These are phyloP conservation scores for Cassiopea andromeda DNA, from an alignment of 30 jellyfish, hydroid and myxozoan genomes.

Conservation along the genomic window DNA sequence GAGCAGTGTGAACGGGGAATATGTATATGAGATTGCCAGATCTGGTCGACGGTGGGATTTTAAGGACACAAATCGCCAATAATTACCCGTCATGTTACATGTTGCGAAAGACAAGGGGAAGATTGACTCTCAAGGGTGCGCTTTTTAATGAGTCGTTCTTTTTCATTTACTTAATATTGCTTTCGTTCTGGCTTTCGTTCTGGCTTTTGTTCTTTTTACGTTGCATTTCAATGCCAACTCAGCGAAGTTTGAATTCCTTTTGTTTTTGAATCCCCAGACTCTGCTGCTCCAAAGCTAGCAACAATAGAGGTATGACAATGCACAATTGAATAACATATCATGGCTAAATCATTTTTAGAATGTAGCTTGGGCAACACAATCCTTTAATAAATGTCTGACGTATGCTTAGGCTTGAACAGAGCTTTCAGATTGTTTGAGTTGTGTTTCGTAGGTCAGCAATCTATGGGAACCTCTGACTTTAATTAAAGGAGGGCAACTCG, in stretches of 20 bases:
- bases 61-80: no score
- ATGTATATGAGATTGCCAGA: no score
- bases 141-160: no score
- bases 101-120: no score
- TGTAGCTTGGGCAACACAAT: neutral
- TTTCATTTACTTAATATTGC: neutral
- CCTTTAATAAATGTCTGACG: neutral
- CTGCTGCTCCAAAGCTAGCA: constrained; percentile 18
- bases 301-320: neutral
- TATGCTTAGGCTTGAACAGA: neutral
- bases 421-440: no score
- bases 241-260: neutral
- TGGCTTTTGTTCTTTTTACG: neutral
- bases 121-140: no score
- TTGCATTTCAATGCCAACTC: neutral
- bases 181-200: neutral
- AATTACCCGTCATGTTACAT: no score
- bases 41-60: no score
- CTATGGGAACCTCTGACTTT: neutral
- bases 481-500: no score
- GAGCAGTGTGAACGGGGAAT: no score
- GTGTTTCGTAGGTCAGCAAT: neutral
- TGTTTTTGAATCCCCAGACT: neutral
- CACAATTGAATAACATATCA: neutral
- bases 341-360: neutral